These are phyloP conservation scores for Drosophila macrothrix DNA, from an alignment of 2,888 invertebrate species.

Conservation along the genomic window DNA sequence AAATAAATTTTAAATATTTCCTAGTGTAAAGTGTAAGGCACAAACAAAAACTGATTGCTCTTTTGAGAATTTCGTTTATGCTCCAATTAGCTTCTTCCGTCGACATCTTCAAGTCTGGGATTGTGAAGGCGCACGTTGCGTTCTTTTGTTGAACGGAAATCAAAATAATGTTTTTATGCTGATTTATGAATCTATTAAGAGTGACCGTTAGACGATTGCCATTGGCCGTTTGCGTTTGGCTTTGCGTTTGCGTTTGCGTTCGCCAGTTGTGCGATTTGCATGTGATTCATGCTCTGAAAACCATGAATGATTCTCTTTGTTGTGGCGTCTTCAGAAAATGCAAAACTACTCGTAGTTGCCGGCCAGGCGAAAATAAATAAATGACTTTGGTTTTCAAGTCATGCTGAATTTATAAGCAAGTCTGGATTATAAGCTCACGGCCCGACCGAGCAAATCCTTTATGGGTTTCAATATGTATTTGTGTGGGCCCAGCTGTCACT, in stretches of 20 bases:
- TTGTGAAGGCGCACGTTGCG: constrained; percentile 14
- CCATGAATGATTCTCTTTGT: constrained; percentile 77
- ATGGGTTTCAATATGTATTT: constrained; percentile 70
- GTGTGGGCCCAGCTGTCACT: constrained; percentile 59
- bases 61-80: constrained; percentile 60
- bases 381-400: constrained; percentile 69
- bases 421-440: constrained; percentile 58
- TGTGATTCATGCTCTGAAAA: constrained; percentile 82
- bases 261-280: constrained; percentile 65
- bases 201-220: constrained; percentile 47
- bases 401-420: constrained; percentile 51
- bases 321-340: constrained; percentile 50
- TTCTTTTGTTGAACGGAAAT: constrained; percentile 78
- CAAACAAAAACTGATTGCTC: constrained; percentile 30
- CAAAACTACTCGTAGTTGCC: constrained; percentile 46
- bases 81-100: constrained; percentile 77
- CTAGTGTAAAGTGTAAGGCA: constrained; percentile 3
- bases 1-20: neutral
- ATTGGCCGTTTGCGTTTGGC: constrained; percentile 26
- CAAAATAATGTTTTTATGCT: constrained; percentile 79
- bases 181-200: constrained; percentile 80
- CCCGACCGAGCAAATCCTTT: constrained; percentile 64
- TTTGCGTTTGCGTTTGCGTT: constrained; percentile 7
- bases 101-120: constrained; percentile 36
- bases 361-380: constrained; percentile 64